Evolutionary conservation across 2,888 invertebrate genomes (phyloP).

Genomic region (Osedax fenrisi): DNA sequence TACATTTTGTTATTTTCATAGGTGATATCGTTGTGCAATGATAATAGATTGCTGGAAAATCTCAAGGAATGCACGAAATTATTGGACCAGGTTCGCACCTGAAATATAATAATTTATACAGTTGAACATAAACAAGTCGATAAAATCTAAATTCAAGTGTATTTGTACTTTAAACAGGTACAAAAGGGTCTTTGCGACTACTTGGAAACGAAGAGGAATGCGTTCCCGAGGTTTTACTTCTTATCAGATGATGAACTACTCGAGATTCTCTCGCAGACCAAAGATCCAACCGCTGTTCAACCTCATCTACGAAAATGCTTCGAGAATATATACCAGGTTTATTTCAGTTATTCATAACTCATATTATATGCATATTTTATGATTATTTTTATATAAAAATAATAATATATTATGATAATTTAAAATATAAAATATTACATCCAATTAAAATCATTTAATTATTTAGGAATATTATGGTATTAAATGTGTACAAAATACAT

Average conservation of each 20-base stretch:
- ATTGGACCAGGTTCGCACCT: conserved; percentile 48
- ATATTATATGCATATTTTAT: too few species aligned
- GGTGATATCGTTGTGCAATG: conserved; percentile 51
- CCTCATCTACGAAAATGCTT: conserved; percentile 69
- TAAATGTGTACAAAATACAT: too few species aligned
- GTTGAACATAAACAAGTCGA: too few species aligned
- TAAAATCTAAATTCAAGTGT: too few species aligned
- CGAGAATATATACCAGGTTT: conserved; percentile 55
- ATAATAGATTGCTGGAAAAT: conserved; percentile 58
- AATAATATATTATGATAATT: too few species aligned
- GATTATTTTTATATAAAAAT: too few species aligned
- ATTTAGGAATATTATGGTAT: too few species aligned
- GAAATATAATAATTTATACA: too few species aligned
- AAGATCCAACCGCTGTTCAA: conserved; percentile 52
- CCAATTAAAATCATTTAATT: too few species aligned
- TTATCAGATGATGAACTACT: conserved; percentile 51
- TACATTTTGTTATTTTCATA: conserved; percentile 34
- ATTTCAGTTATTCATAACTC: not conserved
- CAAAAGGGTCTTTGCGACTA: conserved; percentile 52
- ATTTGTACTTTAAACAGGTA: too few species aligned
- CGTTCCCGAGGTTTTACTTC: conserved; percentile 55
- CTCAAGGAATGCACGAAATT: conserved; percentile 60
- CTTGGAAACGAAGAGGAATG: conserved; percentile 50
- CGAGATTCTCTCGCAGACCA: conserved; percentile 52
- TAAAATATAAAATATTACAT: too few species aligned